Evolutionary conservation across 1,140 invertebrate genomes (phyloP), one percentile per base, ranked within the genome.

Genomic region (Pissodes strobi): DNA sequence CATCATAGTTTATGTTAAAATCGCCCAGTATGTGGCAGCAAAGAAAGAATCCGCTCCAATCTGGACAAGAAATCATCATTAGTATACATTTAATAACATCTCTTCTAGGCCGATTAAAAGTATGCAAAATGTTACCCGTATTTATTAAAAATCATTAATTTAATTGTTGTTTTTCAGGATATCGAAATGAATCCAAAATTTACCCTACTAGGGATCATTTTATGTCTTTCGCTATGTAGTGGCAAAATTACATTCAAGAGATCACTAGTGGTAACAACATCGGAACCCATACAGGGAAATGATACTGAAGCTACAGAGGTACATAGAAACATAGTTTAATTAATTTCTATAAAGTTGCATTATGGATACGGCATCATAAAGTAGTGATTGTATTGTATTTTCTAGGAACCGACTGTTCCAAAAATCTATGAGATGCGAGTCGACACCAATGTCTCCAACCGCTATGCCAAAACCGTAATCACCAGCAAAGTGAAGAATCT

Each of bases 391-490:
- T 5, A 6, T 6, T 6, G 4, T 6, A 30, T 30, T 12, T n/a
- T n/a, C n/a, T n/a, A 43, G 10, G 10, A n/a, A 12, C n/a, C 15
- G n/a, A 18, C 10, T 48, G 19, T 48, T 19, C 72, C 74, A 25
- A 60, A 79, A 62, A 78, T 83, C 17, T 78, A 80, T 37, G 76
- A 76, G 18, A 84, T 88, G 81, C 73, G 80, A 12, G 79, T 88
- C 12, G 70, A 79, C 2, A 84, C 85, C 0, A 79, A 83, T 57
- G 79, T 88, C 6, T 77, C 79, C 2, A 80, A 85, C 60, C 79
- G 87, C 2, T 88, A 87, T 70, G 84, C 85, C 0, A 79, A 79
- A 56, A 87, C 86, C 0, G 67, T 81, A 9, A 81, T 88, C 0
- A 82, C 82, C 0, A 86, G 84, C 27, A 74, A 78, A 51, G 82